A percentile compares a stretch with the other conserved stretches of the same genome.
phyloP scores from a whole-genome alignment of 2,113 vertebrate genomes.

The Enhydra lutris region DNA sequence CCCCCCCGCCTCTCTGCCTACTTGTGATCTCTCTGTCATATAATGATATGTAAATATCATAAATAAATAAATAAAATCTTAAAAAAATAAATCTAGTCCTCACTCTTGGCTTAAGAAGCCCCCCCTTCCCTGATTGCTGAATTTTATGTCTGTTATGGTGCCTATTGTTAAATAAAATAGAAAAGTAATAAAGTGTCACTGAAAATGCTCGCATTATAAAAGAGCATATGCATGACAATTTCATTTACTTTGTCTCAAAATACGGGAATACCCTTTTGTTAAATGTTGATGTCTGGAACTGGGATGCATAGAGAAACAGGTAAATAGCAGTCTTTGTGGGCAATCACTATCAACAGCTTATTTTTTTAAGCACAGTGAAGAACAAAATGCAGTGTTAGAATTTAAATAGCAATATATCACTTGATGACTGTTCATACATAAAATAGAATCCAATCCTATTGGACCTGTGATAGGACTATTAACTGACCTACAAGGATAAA shows the following conservation, averaged over 20 bases:
- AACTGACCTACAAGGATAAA: background rate
- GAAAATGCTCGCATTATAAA: background rate
- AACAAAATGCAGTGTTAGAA: constrained; percentile 4
- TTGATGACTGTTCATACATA: background rate
- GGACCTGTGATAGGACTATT: background rate
- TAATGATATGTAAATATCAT: no score
- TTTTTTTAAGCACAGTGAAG: constrained; percentile 31
- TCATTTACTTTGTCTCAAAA: background rate
- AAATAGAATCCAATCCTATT: background rate
- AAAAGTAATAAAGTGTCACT: background rate
- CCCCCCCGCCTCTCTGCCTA: no score
- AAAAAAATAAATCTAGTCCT: background rate
- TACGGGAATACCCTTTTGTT: background rate
- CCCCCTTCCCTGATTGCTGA: background rate
- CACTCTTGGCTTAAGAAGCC: background rate
- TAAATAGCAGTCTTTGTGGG: background rate
- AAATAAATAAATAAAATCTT: no score
- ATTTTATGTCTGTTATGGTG: background rate
- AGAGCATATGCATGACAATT: background rate
- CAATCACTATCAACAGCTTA: background rate
- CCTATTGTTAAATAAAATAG: background rate
- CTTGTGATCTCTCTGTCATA: no score
- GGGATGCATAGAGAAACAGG: background rate
- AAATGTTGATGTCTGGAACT: background rate
- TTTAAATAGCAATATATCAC: background rate